Conservation (phyloP, 1,140 invertebrate species). For the Lamellibrachia luymesi region DNA sequence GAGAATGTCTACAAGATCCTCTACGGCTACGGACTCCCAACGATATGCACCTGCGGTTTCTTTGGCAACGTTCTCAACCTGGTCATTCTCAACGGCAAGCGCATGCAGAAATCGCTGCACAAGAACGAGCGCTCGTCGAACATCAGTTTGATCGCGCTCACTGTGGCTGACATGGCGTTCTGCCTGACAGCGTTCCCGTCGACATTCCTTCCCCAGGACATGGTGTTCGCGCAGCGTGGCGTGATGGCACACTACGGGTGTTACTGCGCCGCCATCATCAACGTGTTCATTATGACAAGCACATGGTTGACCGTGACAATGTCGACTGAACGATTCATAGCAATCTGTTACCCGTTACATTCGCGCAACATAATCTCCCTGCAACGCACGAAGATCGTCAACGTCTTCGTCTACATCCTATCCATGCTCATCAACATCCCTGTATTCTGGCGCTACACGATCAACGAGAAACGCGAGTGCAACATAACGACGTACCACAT, state of each 20-base stretch:
- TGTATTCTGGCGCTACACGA: constrained; percentile 48
- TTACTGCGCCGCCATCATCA: constrained; percentile 49
- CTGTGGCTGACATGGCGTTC: constrained; percentile 30
- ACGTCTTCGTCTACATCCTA: constrained; percentile 45
- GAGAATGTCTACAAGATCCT: constrained; percentile 36
- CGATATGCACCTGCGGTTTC: constrained; percentile 49
- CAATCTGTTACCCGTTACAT: constrained; percentile 52
- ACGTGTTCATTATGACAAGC: constrained; percentile 52
- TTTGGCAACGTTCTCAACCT: constrained; percentile 41
- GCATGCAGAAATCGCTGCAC: constrained; percentile 45
- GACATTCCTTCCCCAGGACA: constrained; percentile 46
- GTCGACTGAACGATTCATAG: constrained; percentile 52
- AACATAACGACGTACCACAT: constrained; percentile 1
- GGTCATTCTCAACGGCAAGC: constrained; percentile 29
- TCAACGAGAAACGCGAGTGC: constrained; percentile 29
- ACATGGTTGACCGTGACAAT: constrained; percentile 54
- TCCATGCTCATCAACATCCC: constrained; percentile 51
- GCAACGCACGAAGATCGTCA: constrained; percentile 44
- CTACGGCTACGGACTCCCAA: constrained; percentile 42
- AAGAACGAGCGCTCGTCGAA: constrained; percentile 49
- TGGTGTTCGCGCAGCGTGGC: constrained; percentile 32
- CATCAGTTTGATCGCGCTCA: constrained; percentile 30
- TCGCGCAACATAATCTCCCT: constrained; percentile 49
- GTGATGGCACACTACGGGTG: constrained; percentile 45
- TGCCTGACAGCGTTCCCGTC: constrained; percentile 42